Conservation (phyloP, 2,113 vertebrate genomes). For the Corythornis madagascariensis region DNA sequence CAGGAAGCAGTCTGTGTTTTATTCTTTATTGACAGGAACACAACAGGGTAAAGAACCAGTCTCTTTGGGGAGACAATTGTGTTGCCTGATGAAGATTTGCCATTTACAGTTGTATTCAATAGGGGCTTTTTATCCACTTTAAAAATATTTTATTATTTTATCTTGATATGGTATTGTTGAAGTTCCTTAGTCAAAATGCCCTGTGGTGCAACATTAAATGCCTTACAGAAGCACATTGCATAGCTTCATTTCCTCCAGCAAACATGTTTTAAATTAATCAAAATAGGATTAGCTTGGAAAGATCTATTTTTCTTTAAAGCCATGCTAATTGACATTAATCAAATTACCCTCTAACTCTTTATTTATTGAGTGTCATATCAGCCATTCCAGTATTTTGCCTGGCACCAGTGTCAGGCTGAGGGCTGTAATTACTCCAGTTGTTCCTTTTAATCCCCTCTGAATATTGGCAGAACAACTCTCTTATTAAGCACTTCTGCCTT, state of each 20-base stretch:
- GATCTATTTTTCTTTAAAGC: constrained; percentile 61
- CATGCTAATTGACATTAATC: constrained; percentile 55
- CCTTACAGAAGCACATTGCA: not conserved
- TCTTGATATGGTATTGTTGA: not conserved
- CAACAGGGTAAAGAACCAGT: not conserved
- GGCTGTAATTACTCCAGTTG: constrained; percentile 44
- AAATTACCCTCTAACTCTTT: constrained; percentile 50
- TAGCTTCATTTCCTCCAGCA: constrained; percentile 8
- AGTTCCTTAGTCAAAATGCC: not conserved
- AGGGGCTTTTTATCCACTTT: not conserved
- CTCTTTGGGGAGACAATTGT: not conserved
- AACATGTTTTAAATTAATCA: constrained; percentile 44
- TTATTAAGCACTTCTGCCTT: not conserved
- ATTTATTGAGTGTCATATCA: constrained; percentile 46
- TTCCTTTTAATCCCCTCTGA: constrained; percentile 41
- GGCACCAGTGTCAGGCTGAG: constrained; percentile 21
- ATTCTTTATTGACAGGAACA: not conserved
- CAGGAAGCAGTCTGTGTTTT: not conserved
- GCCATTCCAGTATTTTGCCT: constrained; percentile 38
- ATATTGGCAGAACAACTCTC: constrained; percentile 31
- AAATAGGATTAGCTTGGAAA: constrained; percentile 47
- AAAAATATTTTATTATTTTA: not conserved
- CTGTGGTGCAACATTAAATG: not conserved
- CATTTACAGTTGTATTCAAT: not conserved
- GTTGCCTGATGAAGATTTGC: not conserved